phyloP scores from a whole-genome alignment of 92 coral and sea anemone genomes.

The Virgularia gustaviana region DNA sequence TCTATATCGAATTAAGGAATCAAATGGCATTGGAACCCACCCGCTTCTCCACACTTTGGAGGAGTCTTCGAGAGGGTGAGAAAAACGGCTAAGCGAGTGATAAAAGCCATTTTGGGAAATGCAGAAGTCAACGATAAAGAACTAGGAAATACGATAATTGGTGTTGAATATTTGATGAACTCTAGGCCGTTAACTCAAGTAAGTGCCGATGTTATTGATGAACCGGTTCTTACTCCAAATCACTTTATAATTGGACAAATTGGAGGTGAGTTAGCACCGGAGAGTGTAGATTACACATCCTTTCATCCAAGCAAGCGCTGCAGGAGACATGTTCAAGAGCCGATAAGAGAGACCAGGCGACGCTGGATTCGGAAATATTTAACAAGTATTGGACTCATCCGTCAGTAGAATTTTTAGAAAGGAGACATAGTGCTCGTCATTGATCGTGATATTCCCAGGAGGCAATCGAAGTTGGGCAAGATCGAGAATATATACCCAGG shows the following conservation, averaged over 20 bases:
- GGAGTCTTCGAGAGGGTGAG: constrained; percentile 58
- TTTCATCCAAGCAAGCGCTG: constrained; percentile 46
- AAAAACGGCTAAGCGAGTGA: constrained; percentile 58
- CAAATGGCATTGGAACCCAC: constrained; percentile 58
- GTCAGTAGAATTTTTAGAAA: constrained; percentile 30
- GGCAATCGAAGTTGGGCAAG: constrained; percentile 46
- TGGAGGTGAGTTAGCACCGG: constrained; percentile 65
- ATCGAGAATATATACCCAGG: constrained; percentile 48
- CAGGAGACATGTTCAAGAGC: constrained; percentile 54
- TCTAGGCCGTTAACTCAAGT: constrained; percentile 51
- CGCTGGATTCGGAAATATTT: constrained; percentile 54
- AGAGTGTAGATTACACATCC: constrained; percentile 40
- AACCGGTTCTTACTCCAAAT: constrained; percentile 53
- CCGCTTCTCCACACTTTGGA: constrained; percentile 60
- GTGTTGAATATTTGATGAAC: constrained; percentile 49
- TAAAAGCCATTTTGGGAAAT: constrained; percentile 26
- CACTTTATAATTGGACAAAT: constrained; percentile 61
- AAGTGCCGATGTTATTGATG: constrained; percentile 53
- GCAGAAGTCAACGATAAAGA: constrained; percentile 50
- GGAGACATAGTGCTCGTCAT: constrained; percentile 34
- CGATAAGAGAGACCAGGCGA: constrained; percentile 49
- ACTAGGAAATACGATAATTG: constrained; percentile 30
- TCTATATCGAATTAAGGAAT: constrained; percentile 42
- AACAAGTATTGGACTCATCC: constrained; percentile 26
- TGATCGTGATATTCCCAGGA: constrained; percentile 19